These are phyloP conservation scores for Phrynocephalus guinanensis DNA, from an alignment of 2,797 vertebrate genomes.

Conservation along the genomic window DNA sequence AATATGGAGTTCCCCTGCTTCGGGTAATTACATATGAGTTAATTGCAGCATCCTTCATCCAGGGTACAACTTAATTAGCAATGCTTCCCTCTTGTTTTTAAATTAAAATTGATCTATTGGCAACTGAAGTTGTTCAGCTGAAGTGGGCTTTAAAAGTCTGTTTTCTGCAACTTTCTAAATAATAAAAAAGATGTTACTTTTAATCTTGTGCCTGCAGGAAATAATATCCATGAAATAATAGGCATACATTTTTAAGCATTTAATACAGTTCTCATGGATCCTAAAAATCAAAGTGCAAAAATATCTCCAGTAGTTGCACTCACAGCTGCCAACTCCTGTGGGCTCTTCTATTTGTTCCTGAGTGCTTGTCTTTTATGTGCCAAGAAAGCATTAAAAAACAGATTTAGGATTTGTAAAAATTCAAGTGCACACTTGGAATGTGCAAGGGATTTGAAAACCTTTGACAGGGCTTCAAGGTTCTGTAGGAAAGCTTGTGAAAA, in stretches of 20 bases:
- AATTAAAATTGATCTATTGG: slow-evolving; percentile 17
- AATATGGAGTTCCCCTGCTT: not conserved
- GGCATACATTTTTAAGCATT: slow-evolving; percentile 4
- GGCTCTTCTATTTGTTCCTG: slow-evolving; percentile 14
- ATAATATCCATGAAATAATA: not conserved
- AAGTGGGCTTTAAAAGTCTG: slow-evolving; percentile 10
- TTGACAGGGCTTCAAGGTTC: not conserved
- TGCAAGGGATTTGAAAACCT: rapidly evolving
- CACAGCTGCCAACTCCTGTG: slow-evolving; percentile 7
- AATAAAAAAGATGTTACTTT: not conserved
- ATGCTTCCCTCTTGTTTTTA: slow-evolving; percentile 4
- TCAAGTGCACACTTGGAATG: slow-evolving; percentile 13
- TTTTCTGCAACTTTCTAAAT: not conserved
- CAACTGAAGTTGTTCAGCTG: slow-evolving; percentile 1
- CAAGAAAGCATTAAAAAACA: not conserved
- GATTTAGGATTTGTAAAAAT: not conserved
- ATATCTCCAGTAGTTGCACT: not conserved
- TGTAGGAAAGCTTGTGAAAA: slow-evolving; percentile 1
- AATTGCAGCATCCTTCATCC: not conserved
- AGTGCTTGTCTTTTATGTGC: not conserved
- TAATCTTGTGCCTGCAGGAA: not conserved
- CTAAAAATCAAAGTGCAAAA: slow-evolving; percentile 41
- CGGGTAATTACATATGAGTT: not conserved
- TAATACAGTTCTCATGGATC: slow-evolving; percentile 24
- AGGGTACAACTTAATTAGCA: slow-evolving; percentile 5